These are phyloP conservation scores for Catocala sponsa DNA, from an alignment of 2,888 invertebrate species.

Conservation along the genomic window DNA sequence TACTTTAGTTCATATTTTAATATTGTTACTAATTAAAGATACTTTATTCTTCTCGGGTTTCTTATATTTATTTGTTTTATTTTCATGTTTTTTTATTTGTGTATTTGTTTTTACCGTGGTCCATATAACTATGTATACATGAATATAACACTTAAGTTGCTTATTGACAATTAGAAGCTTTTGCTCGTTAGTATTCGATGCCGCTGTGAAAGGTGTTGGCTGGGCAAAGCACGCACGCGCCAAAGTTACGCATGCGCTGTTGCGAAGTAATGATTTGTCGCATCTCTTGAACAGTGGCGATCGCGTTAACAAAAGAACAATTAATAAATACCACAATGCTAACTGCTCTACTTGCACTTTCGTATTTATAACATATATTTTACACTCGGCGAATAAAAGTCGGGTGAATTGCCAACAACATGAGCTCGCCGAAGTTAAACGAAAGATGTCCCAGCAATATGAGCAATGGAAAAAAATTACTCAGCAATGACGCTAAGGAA, in stretches of 20 bases:
- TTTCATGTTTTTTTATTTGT: no score
- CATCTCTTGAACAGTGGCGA: conserved; percentile 32
- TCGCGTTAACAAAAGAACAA: conserved; percentile 27
- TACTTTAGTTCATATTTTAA: no score
- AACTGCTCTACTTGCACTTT: conserved; percentile 16
- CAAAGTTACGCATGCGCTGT: conserved; percentile 59
- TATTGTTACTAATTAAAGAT: no score
- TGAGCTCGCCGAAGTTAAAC: conserved; percentile 83
- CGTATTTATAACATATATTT: conserved; percentile 33
- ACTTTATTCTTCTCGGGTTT: no score
- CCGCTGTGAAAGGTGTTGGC: conserved; percentile 8
- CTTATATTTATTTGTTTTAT: no score
- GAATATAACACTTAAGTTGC: no score
- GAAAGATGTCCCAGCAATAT: conserved; percentile 78
- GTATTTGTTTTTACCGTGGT: no score
- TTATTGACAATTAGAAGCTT: background rate
- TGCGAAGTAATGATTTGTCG: conserved; percentile 66
- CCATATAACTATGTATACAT: no score
- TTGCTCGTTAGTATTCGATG: background rate
- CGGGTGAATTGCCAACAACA: conserved; percentile 38
- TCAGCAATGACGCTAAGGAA: conserved; percentile 75
- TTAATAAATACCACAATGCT: conserved; percentile 21
- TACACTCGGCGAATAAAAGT: conserved; percentile 8
- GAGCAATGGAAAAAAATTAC: conserved; percentile 76
- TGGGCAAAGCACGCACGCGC: conserved; percentile 50